Evolutionary conservation across 2,888 invertebrate genomes (phyloP).

Genomic region (Dryomyza anilis): DNA sequence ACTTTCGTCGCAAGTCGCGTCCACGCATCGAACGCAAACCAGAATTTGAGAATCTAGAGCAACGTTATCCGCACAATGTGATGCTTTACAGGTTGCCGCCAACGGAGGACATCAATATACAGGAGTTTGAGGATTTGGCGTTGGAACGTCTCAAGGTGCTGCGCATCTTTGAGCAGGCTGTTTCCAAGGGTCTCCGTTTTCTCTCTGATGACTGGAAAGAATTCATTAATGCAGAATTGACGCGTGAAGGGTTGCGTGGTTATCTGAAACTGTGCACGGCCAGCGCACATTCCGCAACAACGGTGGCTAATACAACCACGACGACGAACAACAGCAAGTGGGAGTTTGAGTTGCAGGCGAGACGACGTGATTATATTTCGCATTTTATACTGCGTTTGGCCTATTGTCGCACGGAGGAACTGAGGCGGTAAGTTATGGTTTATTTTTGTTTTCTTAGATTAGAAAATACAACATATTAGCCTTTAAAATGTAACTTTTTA

Average conservation of each 20-base stretch:
- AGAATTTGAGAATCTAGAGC: slow-evolving; percentile 61
- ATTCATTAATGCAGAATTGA: slow-evolving; percentile 69
- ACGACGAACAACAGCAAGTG: slow-evolving; percentile 64
- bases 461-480: too few species aligned
- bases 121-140: slow-evolving; percentile 87
- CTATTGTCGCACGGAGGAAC: slow-evolving; percentile 86
- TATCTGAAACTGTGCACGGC: slow-evolving; percentile 67
- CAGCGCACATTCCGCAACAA: neutral
- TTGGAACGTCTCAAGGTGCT: slow-evolving; percentile 74
- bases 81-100: slow-evolving; percentile 82
- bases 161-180: slow-evolving; percentile 76
- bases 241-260: slow-evolving; percentile 71
- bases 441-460: too few species aligned
- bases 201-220: slow-evolving; percentile 73
- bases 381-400: slow-evolving; percentile 92
- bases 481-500: too few species aligned
- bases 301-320: too few species aligned
- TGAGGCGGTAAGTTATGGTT: slow-evolving; percentile 66
- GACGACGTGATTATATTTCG: slow-evolving; percentile 84
- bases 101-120: slow-evolving; percentile 71
- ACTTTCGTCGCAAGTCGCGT: slow-evolving; percentile 48
- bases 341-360: slow-evolving; percentile 69
- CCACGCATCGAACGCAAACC: slow-evolving; percentile 42
- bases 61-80: slow-evolving; percentile 74
- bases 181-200: slow-evolving; percentile 68